Percentiles rank a stretch among this genome's conserved stretches.
These are phyloP conservation scores for Heliconius congener DNA, from an alignment of 1,140 invertebrate genomes.

Conservation along the genomic window DNA sequence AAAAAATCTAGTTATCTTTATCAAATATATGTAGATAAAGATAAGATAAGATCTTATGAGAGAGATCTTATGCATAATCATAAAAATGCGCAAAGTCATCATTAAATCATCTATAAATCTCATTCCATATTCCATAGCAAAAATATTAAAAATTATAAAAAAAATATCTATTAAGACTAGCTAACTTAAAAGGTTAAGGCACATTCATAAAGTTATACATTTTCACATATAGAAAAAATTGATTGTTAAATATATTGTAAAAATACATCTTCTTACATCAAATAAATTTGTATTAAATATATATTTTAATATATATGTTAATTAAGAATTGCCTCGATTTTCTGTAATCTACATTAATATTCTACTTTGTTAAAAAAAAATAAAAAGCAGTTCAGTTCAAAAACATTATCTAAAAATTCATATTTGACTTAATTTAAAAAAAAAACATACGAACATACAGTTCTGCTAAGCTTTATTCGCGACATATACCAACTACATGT, in stretches of 20 bases:
- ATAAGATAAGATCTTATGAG: too few relatives aligned
- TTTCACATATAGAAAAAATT: background rate
- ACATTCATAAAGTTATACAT: constrained; percentile 2
- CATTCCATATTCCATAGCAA: background rate
- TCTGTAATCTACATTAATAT: background rate
- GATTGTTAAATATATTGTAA: background rate
- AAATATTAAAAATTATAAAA: background rate
- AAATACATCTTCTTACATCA: background rate
- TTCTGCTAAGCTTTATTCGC: too few relatives aligned
- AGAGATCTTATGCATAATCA: background rate
- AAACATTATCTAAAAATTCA: background rate
- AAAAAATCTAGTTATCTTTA: background rate
- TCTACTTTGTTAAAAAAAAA: background rate
- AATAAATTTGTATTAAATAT: background rate
- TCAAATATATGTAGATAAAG: background rate
- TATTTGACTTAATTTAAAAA: background rate
- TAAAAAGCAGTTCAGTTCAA: background rate
- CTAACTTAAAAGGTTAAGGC: background rate
- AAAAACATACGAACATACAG: too few relatives aligned
- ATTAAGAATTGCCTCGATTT: background rate
- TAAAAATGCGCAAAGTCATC: too few relatives aligned
- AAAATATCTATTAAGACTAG: background rate
- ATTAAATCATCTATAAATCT: background rate
- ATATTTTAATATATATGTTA: background rate
- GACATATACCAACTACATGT: too few relatives aligned